phyloP scores from a whole-genome alignment of 2,113 vertebrate species.

The Ceuthmochares aereus region DNA sequence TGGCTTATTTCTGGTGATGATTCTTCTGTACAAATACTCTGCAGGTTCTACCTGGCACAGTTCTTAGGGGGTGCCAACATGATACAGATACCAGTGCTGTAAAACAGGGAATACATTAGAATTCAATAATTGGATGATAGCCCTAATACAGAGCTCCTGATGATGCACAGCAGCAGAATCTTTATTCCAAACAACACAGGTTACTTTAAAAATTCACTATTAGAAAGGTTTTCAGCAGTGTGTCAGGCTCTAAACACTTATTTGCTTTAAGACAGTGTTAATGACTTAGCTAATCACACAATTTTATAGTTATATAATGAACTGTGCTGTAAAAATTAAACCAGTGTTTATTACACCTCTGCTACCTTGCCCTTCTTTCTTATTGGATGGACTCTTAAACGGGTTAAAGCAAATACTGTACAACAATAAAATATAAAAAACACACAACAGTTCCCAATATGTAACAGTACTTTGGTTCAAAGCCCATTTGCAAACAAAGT shows the following conservation, averaged over 20 bases:
- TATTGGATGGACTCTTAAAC: not conserved
- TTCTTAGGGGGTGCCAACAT: not conserved
- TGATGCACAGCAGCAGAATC: not conserved
- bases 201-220: not conserved
- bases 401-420: constrained; percentile 24
- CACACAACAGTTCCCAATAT: not conserved
- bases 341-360: constrained; percentile 48
- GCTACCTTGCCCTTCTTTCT: constrained; percentile 2
- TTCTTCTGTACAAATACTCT: not conserved
- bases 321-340: constrained; percentile 39
- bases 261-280: constrained; percentile 51
- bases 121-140: not conserved
- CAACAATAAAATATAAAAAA: not conserved
- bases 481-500: not conserved
- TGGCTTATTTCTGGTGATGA: not conserved
- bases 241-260: constrained; percentile 38
- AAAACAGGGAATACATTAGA: not conserved
- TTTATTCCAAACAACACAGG: not conserved
- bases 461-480: not conserved
- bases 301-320: constrained; percentile 49
- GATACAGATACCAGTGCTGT: not conserved
- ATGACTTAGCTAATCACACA: constrained; percentile 53
- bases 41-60: not conserved
- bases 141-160: not conserved
- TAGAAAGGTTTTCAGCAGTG: constrained; percentile 13